Base-by-base conservation (phyloP, 2,113 vertebrate species). In the Asarcornis scutulata region DNA sequence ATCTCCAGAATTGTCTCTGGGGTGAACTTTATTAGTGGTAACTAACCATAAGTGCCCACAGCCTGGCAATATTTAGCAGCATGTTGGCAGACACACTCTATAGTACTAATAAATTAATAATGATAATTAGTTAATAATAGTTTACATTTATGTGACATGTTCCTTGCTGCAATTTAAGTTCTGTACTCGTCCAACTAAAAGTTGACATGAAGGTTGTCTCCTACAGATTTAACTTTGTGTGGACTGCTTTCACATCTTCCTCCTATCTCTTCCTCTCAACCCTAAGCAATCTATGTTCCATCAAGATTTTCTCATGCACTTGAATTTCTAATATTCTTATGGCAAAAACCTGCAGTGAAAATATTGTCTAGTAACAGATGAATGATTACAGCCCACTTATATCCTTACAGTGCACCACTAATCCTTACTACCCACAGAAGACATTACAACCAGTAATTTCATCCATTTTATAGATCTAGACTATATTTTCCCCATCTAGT, bases 41-140 rank as follows among this genome's bases (percentile, higher is more conserved):
- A 95, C 86, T 84, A 96, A 82, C 91, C 77, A 31, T 66, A 81
- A 95, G 90, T 94, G 80, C 86, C 90, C 88, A 69, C 77, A 92
- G 58, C 77, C 86, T 93, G 88, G 77, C 69, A 91, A 29, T 29
- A 62, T 84, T 94, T 87, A 92, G 83, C 86, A 95, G 81, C 94
- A 95, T 79, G 83, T 88, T 95, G 96, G 93, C 95, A 97, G 83
- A 79, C 71, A 38, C 2, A 7, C 83, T 79, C 38, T 59, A 89
- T 18, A 91, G 71, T 76, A 89, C 74, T 91, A 82, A 95, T 94
- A 93, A 95, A 96, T 96, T 89, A 96, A 46, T 96, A 88, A 96
- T 96, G 86, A 86, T 75, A 72, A 94, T 95, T 96, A 81, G 93
- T 95, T 96, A 93, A 83, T 93, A 90, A 95, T 91, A 85, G 73